Evolutionary conservation across 1,140 invertebrate species (phyloP).

Genomic region (Anastrepha ludens): DNA sequence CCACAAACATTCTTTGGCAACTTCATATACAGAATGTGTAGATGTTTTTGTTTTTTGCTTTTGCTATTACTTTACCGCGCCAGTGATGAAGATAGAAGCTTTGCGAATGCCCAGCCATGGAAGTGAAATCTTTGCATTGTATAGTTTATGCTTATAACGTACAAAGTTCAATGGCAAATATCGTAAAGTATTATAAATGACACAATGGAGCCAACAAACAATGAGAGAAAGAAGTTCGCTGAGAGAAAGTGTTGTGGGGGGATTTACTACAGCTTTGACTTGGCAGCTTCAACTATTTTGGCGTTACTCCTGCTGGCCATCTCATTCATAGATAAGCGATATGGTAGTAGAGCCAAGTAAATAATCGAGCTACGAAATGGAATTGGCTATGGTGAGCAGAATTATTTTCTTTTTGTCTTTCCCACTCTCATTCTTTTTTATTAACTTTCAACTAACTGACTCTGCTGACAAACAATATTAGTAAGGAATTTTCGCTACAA

Average conservation of each 20-base stretch:
- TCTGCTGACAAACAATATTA: neutral
- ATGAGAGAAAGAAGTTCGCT: neutral
- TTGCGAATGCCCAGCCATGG: neutral
- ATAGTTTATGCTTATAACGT: constrained; percentile 42
- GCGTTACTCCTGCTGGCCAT: neutral
- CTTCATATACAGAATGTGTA: neutral
- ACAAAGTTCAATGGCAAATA: constrained; percentile 53
- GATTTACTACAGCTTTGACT: neutral
- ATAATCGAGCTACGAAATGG: constrained; percentile 5
- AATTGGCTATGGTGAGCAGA: neutral
- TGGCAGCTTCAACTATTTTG: neutral
- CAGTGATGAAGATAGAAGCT: constrained; percentile 14
- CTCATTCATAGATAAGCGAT: constrained; percentile 9
- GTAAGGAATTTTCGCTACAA: constrained; percentile 4
- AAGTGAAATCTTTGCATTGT: constrained; percentile 8
- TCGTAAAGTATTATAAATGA: constrained; percentile 52
- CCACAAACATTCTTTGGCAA: constrained; percentile 4
- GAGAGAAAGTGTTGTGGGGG: neutral
- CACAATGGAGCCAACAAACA: constrained; percentile 33
- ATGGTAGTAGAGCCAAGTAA: neutral
- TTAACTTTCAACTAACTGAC: constrained; percentile 20
- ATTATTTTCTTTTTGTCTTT: neutral
- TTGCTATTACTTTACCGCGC: neutral
- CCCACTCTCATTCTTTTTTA: neutral
- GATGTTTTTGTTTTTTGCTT: neutral